phyloP scores from a whole-genome alignment of 2,888 invertebrate genomes.

The Dilophus febrilis region DNA sequence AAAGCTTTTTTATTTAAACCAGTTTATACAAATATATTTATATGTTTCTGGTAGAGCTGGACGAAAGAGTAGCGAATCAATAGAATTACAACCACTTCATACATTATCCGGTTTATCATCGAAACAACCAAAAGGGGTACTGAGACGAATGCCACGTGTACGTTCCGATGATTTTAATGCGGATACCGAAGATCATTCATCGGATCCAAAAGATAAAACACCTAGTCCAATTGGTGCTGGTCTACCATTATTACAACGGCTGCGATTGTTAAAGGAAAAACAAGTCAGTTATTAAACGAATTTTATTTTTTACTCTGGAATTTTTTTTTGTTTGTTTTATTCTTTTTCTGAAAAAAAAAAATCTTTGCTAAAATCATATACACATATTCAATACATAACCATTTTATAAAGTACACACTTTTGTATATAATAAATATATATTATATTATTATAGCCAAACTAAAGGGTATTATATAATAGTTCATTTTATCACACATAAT shows the following conservation, averaged over 20 bases:
- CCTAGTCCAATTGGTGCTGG: conserved; percentile 70
- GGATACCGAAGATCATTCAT: conserved; percentile 14
- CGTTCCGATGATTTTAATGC: conserved; percentile 49
- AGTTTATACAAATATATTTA: neutral
- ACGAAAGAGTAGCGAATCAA: conserved; percentile 37
- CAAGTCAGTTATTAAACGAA: conserved; percentile 36
- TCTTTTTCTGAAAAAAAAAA: too few relatives aligned
- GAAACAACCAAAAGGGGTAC: conserved; percentile 34
- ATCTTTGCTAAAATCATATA: too few relatives aligned
- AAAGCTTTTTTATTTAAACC: conserved; percentile 10
- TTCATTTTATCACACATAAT: too few relatives aligned
- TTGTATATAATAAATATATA: too few relatives aligned
- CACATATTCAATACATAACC: too few relatives aligned
- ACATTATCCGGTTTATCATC: conserved; percentile 29
- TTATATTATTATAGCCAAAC: too few relatives aligned
- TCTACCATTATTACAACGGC: conserved; percentile 56
- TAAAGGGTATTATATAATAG: too few relatives aligned
- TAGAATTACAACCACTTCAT: conserved; percentile 49
- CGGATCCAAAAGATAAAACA: conserved; percentile 38
- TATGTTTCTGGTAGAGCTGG: conserved; percentile 8
- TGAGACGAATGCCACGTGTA: conserved; percentile 58
- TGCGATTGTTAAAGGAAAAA: conserved; percentile 69
- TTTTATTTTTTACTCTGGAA: conserved; percentile 2
- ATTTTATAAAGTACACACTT: too few relatives aligned
- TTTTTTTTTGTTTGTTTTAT: conserved; percentile 4